Evolutionary conservation across 2,797 vertebrate species (phyloP).

Genomic region (Odontamblyopus lacepedii): DNA sequence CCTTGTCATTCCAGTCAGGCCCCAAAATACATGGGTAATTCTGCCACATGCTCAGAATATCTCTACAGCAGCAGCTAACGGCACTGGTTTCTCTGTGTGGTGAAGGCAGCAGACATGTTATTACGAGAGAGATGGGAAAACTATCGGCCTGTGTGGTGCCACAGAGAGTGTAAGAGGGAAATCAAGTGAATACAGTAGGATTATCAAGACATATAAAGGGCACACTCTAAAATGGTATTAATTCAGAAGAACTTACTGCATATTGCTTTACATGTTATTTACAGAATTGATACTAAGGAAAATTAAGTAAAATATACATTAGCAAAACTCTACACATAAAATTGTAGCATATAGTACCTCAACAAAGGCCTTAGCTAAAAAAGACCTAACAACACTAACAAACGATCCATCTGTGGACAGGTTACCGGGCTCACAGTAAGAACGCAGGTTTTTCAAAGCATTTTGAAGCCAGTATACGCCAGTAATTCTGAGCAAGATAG

Average conservation of each 20-base stretch:
- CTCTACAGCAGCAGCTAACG: conserved; percentile 6
- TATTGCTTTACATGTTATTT: too few relatives aligned
- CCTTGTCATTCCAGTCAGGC: conserved; percentile 18
- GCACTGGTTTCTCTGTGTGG: not conserved
- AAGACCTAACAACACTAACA: too few relatives aligned
- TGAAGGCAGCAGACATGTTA: not conserved
- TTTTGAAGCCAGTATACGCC: not conserved
- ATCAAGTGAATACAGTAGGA: conserved; percentile 12
- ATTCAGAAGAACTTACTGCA: not conserved
- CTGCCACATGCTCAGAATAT: conserved; percentile 25
- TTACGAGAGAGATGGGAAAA: conserved; percentile 5
- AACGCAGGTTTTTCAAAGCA: not conserved
- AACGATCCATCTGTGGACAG: not conserved
- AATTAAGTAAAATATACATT: too few relatives aligned
- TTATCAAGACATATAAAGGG: not conserved
- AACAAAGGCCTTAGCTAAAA: too few relatives aligned
- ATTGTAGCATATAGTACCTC: too few relatives aligned
- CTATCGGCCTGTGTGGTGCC: not conserved
- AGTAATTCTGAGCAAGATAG: not conserved
- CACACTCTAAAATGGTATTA: not conserved
- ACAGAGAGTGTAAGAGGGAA: not conserved
- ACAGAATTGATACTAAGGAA: too few relatives aligned
- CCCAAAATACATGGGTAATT: conserved; percentile 29
- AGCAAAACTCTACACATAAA: too few relatives aligned
- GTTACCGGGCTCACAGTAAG: not conserved